phyloP scores from a whole-genome alignment of 2,797 vertebrate species.

The Eutrigla gurnardus region DNA sequence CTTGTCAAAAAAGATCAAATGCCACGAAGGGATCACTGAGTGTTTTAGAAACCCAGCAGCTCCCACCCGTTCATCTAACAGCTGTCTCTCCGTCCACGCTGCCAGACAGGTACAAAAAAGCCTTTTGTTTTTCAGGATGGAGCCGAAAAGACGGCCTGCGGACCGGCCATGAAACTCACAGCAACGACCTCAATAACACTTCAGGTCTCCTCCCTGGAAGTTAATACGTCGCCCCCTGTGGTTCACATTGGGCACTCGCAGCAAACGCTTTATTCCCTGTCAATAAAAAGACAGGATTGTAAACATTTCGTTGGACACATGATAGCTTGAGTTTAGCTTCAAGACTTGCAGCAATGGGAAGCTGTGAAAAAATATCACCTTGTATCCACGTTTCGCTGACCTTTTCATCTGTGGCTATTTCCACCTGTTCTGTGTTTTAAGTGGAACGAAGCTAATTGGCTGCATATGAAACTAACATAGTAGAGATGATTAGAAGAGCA shows the following conservation, averaged over 20 bases:
- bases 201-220: conserved; percentile 1
- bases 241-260: neutral
- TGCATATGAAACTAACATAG: neutral
- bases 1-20: conserved; percentile 40
- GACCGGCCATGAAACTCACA: conserved; percentile 30
- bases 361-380: neutral
- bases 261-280: conserved; percentile 7
- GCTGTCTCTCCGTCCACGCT: neutral
- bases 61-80: neutral
- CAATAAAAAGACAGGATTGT: conserved; percentile 20
- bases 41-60: conserved; percentile 37
- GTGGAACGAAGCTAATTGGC: neutral
- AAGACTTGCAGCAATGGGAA: neutral
- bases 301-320: neutral
- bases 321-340: neutral
- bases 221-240: neutral
- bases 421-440: neutral
- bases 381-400: too few species aligned
- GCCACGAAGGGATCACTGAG: conserved; percentile 8
- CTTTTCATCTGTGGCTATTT: neutral
- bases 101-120: conserved; percentile 14
- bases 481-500: neutral
- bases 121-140: conserved; percentile 17
- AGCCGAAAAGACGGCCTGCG: conserved; percentile 29
- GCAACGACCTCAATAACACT: conserved; percentile 13